These are phyloP conservation scores for Dipus sagitta DNA, from an alignment of 2,797 vertebrate species.

Conservation along the genomic window DNA sequence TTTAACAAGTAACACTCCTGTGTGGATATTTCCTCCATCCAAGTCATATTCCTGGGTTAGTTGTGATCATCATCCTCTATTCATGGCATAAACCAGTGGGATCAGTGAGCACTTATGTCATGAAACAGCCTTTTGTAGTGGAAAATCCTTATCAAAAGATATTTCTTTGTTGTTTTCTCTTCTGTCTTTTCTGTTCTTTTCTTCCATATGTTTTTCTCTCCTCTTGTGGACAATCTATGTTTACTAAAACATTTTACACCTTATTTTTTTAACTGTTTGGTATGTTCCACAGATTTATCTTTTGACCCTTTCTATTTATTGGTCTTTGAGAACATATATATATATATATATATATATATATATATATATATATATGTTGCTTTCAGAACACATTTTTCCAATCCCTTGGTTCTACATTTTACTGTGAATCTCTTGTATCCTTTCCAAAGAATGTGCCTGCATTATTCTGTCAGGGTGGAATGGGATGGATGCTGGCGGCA, in stretches of 20 bases:
- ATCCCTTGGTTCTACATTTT: no score
- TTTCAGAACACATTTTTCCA: not conserved
- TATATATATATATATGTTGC: not conserved
- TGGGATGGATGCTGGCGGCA: not conserved
- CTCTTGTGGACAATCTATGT: not conserved
- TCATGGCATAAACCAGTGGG: no score
- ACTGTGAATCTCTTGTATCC: accelerated
- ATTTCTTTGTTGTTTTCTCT: not conserved
- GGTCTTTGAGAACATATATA: no score
- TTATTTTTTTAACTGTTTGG: not conserved
- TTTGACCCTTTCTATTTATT: not conserved
- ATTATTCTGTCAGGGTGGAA: not conserved
- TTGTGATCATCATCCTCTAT: not conserved
- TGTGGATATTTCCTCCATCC: not conserved
- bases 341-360: no score
- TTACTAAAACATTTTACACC: not conserved
- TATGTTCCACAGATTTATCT: not conserved
- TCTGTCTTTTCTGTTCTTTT: no score
- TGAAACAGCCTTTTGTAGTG: not conserved
- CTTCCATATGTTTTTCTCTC: not conserved
- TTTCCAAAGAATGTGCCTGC: not conserved
- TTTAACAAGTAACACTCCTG: not conserved
- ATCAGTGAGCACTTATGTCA: no score
- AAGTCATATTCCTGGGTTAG: no score
- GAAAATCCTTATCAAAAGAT: not conserved